A percentile compares a stretch with the other conserved stretches of the same genome.
Conservation (phyloP, 2,888 invertebrate genomes). For the Junonia oenone region DNA sequence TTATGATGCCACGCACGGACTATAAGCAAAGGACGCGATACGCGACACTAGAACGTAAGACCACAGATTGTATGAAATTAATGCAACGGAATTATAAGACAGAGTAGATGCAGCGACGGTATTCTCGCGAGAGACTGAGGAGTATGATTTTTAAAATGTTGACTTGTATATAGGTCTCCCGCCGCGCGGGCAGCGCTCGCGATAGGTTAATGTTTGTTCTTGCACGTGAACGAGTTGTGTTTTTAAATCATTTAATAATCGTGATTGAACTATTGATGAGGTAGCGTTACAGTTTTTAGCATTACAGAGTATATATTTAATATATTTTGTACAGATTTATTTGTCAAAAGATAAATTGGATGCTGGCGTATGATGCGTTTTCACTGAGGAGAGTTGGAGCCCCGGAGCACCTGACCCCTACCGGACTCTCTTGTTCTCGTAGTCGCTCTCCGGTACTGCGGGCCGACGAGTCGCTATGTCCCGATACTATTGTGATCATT, state of each 20-base stretch:
- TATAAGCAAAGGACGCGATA: constrained; percentile 76
- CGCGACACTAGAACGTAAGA: constrained; percentile 62
- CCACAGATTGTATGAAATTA: constrained; percentile 63
- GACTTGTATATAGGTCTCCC: constrained; percentile 72
- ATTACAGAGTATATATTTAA: constrained; percentile 81
- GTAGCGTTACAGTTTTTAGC: constrained; percentile 80
- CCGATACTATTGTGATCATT: constrained; percentile 40
- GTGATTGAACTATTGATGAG: constrained; percentile 76
- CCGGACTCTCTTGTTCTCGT: constrained; percentile 59
- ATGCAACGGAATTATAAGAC: constrained; percentile 69
- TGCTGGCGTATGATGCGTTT: constrained; percentile 79
- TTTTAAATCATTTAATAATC: constrained; percentile 78
- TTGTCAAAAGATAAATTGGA: constrained; percentile 81
- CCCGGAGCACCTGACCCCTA: constrained; percentile 60
- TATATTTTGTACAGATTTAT: constrained; percentile 81
- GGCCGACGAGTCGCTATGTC: constrained; percentile 38
- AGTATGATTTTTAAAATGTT: constrained; percentile 67
- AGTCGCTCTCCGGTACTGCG: constrained; percentile 44
- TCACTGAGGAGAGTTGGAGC: constrained; percentile 69
- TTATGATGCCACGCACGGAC: constrained; percentile 76
- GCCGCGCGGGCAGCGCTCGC: constrained; percentile 43
- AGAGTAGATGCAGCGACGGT: constrained; percentile 56
- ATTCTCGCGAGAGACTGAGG: constrained; percentile 55
- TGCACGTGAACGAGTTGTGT: constrained; percentile 76
- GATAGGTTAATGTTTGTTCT: constrained; percentile 74